These are phyloP conservation scores for Pseudococcus viburni DNA, from an alignment of 2,888 invertebrate species.

Conservation along the genomic window DNA sequence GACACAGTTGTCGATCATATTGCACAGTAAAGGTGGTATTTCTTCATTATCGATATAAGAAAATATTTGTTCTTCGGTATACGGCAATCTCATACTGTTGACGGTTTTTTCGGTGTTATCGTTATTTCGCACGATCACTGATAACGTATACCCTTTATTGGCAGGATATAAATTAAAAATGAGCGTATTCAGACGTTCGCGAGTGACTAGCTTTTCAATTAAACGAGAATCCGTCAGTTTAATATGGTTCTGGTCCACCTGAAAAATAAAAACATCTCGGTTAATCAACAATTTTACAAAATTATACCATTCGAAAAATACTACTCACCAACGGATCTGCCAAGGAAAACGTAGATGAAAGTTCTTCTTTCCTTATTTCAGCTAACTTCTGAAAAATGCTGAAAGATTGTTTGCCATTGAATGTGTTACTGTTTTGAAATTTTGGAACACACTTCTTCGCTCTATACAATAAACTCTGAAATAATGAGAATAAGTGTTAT, in stretches of 20 bases:
- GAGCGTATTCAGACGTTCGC: constrained; percentile 89
- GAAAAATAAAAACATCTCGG: constrained; percentile 69
- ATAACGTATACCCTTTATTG: constrained; percentile 89
- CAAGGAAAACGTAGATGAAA: constrained; percentile 55
- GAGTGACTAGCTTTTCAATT: constrained; percentile 86
- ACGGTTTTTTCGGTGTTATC: constrained; percentile 45
- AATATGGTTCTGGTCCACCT: constrained; percentile 72
- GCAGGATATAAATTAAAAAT: constrained; percentile 92
- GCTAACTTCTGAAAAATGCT: constrained; percentile 61
- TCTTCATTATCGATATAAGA: constrained; percentile 92
- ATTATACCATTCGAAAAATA: not conserved
- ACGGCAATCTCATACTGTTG: constrained; percentile 70
- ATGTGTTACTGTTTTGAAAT: constrained; percentile 4
- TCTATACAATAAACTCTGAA: constrained; percentile 61
- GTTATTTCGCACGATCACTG: constrained; percentile 72
- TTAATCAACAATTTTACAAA: constrained; percentile 59
- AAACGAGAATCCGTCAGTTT: constrained; percentile 80
- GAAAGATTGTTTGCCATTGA: constrained; percentile 51
- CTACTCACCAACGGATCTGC: constrained; percentile 56
- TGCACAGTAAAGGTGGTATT: constrained; percentile 88
- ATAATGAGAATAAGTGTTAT: not conserved
- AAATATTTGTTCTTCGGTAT: constrained; percentile 86
- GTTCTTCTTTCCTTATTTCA: constrained; percentile 65
- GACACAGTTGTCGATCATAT: constrained; percentile 86
- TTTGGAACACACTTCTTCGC: constrained; percentile 62